Percentiles rank a stretch among this genome's conserved stretches.
These are phyloP conservation scores for Ophonus ardosiacus DNA, from an alignment of 2,888 invertebrate genomes.

Conservation along the genomic window DNA sequence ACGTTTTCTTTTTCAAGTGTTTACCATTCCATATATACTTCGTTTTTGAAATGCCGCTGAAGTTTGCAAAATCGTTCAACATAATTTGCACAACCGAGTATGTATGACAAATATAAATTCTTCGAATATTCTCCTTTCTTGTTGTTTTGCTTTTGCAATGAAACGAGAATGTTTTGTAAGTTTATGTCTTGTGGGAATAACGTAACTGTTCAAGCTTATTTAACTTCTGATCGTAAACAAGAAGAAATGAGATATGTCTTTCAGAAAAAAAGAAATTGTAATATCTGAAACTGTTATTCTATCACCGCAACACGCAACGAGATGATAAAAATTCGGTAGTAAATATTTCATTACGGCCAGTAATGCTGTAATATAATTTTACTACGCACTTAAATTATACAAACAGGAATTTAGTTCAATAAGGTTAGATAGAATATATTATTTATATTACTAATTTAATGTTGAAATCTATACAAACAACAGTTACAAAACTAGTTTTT, in stretches of 20 bases:
- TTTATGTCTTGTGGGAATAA: constrained; percentile 27
- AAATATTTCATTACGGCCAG: background rate
- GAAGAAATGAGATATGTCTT: constrained; percentile 13
- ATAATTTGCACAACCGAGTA: constrained; percentile 11
- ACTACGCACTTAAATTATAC: background rate
- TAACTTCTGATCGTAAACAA: constrained; percentile 27
- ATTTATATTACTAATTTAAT: too few relatives aligned
- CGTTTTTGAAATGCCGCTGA: background rate
- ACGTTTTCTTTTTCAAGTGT: background rate
- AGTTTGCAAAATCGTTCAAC: background rate
- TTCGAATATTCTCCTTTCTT: background rate
- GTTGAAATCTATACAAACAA: background rate
- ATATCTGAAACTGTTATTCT: constrained; percentile 36
- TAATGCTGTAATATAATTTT: background rate
- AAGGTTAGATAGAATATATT: background rate
- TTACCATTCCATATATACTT: background rate
- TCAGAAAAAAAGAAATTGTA: constrained; percentile 24
- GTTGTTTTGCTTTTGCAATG: constrained; percentile 28
- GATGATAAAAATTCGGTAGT: background rate
- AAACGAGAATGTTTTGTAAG: constrained; percentile 44
- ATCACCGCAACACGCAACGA: background rate
- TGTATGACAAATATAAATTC: constrained; percentile 43
- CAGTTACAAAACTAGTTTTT: background rate
- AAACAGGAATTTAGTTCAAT: background rate
- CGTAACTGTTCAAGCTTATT: constrained; percentile 37